phyloP scores from a whole-genome alignment of 2,888 invertebrate species.

The Lacanobia wlatinum region DNA sequence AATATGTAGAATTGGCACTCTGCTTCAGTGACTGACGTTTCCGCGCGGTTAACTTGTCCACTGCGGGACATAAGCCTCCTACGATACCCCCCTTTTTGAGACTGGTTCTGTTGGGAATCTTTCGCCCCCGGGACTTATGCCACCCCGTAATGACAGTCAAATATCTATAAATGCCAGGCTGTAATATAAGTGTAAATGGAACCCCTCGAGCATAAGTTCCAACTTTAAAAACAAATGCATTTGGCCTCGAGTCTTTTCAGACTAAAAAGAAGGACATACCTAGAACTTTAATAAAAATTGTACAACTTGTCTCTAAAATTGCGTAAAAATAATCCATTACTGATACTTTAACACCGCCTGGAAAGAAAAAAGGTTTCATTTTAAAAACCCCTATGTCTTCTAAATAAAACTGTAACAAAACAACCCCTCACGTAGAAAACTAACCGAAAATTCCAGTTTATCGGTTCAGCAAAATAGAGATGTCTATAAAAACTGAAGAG shows the following conservation, averaged over 20 bases:
- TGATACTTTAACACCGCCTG: not conserved
- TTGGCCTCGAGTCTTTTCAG: not conserved
- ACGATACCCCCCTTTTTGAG: not conserved
- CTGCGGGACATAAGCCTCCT: too few relatives aligned
- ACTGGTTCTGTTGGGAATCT: not conserved
- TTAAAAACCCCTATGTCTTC: not conserved
- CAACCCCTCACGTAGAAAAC: constrained; percentile 28
- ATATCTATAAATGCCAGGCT: not conserved
- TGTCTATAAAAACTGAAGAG: constrained; percentile 38
- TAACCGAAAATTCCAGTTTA: constrained; percentile 34
- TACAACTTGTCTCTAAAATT: not conserved
- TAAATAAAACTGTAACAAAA: constrained; percentile 19
- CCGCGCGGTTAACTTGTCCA: not conserved
- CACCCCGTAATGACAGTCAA: not conserved
- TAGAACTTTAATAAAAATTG: not conserved
- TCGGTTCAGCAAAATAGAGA: constrained; percentile 34
- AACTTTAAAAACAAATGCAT: not conserved
- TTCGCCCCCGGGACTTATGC: too few relatives aligned
- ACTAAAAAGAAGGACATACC: too few relatives aligned
- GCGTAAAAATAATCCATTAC: not conserved
- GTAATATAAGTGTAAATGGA: not conserved
- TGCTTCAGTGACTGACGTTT: not conserved
- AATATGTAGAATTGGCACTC: too few relatives aligned
- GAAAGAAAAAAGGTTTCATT: not conserved
- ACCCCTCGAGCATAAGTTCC: not conserved